Conservation (phyloP, 2,888 invertebrate species). For the Gryllus longicercus region DNA sequence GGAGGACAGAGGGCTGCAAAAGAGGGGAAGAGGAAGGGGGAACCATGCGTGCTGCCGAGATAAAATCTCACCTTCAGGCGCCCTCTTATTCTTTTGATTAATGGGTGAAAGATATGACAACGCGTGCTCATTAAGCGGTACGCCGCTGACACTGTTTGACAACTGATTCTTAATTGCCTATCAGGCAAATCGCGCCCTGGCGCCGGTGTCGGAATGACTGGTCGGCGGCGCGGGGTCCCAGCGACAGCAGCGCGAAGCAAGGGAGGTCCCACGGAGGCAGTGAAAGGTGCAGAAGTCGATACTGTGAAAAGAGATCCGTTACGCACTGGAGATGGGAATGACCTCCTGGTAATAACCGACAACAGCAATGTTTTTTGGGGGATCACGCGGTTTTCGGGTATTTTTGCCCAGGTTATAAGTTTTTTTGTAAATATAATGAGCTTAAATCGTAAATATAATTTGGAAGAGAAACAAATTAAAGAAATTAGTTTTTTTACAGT, state of each 20-base stretch:
- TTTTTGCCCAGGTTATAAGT: no score
- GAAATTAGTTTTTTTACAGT: no score
- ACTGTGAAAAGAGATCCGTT: no score
- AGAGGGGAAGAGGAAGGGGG: not conserved
- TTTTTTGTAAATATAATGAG: no score
- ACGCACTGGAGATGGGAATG: no score
- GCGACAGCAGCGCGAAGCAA: not conserved
- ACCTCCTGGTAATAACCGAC: no score
- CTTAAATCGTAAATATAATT: no score
- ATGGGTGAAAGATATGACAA: not conserved
- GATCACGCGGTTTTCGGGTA: no score
- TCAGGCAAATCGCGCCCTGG: not conserved
- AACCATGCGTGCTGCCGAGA: not conserved
- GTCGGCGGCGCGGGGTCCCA: not conserved
- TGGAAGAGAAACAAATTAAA: no score
- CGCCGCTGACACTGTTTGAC: not conserved
- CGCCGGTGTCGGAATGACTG: not conserved
- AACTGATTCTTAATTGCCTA: constrained; percentile 10
- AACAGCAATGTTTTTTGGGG: no score
- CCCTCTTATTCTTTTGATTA: not conserved
- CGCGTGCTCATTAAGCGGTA: not conserved
- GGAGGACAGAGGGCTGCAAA: not conserved
- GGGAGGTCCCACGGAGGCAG: not conserved
- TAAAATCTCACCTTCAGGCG: not conserved
- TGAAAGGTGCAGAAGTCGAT: not conserved